phyloP scores from a whole-genome alignment of 2,888 invertebrate genomes.

The Cryptocephalus moraei region DNA sequence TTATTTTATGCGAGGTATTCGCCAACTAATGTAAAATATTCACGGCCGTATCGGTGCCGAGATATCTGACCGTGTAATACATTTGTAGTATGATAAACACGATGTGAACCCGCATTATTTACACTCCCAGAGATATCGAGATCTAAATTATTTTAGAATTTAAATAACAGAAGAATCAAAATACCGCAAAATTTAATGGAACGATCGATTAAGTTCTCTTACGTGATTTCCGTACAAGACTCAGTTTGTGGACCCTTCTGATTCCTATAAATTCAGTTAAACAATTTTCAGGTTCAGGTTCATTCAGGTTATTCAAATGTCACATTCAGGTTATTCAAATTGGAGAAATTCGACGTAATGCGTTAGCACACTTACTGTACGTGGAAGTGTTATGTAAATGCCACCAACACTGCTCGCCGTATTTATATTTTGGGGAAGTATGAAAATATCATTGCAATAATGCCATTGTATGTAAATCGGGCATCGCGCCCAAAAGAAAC shows the following conservation, averaged over 20 bases:
- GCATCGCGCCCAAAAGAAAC: conserved; percentile 24
- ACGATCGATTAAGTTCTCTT: too few species aligned
- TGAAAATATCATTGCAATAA: conserved; percentile 29
- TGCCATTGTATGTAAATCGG: conserved; percentile 30
- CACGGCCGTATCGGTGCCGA: conserved; percentile 8
- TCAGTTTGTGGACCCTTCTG: too few species aligned
- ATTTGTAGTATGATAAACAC: conserved; percentile 17
- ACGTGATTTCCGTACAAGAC: too few species aligned
- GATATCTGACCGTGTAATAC: conserved; percentile 16
- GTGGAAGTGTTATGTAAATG: conserved; percentile 5
- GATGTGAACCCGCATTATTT: conserved; percentile 10
- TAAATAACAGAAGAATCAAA: too few species aligned
- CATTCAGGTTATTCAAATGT: too few species aligned
- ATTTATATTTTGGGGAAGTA: conserved; percentile 28
- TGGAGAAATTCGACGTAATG: too few species aligned
- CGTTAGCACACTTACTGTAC: neutral
- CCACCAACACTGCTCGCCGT: conserved; percentile 7
- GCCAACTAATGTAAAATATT: conserved; percentile 19
- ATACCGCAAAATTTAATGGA: too few species aligned
- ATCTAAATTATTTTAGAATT: too few species aligned
- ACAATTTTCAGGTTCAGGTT: too few species aligned
- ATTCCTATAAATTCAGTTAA: too few species aligned
- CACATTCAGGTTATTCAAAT: too few species aligned
- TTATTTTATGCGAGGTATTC: conserved; percentile 13
- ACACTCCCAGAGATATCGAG: neutral